Evolutionary conservation across 1,140 invertebrate species (phyloP), one percentile per base, ranked within the genome.

Genomic region (Drosophila virilis): DNA sequence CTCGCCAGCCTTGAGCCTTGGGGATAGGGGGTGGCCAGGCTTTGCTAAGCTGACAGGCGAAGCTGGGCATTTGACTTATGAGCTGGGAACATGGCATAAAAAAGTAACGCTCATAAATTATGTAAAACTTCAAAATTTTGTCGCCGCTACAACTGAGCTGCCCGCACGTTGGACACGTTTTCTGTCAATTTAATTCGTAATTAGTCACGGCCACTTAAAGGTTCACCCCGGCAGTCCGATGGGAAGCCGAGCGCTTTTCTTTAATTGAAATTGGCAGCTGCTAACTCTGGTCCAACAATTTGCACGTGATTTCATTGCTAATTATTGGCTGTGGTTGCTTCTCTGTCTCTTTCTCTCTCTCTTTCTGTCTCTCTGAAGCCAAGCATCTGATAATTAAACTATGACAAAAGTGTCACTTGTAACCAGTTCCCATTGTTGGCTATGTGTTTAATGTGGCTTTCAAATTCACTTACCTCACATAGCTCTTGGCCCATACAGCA

Each of bases 261-360:
- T 42, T 80, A 88, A 88, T 88, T 88, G 80, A 88, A 88, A 88
- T 88, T 88, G 83, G 73, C 83, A 88, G 83, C 77, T 86, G 82
- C 50, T 85, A 58, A 67, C 64, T 65, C 32, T 55, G 75, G 60
- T 54, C 64, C 73, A 70, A 66, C 74, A 38, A 77, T 74, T 80
- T 77, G 79, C 73, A 88, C 83, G 83, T 88, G 83, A 79, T 83
- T 69, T 72, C 48, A 55, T 89, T 88, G 84, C 83, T 80, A 89
- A 88, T 88, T 88, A 88, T 89, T 83, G 65, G 57, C 46, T 61
- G 46, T 42, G 50, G 52, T 8, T 54, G 51, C n/a, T 6, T 8
- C 38, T 12, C 12, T 40, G 12, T 40, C 38, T 38, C 37, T n/a
- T 5, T 42, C 38, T 42, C 15, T 22, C 17, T 9, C 15, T 55